These are phyloP conservation scores for Falco novaeseelandiae DNA, from an alignment of 2,797 vertebrate species.

Conservation along the genomic window DNA sequence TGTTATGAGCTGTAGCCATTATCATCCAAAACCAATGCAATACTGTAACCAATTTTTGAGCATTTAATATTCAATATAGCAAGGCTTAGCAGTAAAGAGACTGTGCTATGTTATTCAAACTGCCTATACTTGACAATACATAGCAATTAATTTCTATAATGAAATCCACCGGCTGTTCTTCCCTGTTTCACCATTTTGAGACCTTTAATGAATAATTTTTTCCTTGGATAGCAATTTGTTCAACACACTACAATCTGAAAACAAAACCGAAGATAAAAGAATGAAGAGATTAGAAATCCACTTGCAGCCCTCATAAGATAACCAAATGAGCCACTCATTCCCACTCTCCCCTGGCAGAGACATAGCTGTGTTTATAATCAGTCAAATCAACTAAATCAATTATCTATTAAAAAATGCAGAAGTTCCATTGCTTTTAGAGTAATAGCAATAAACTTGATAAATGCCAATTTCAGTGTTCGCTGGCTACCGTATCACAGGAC, in stretches of 20 bases:
- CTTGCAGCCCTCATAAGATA: neutral
- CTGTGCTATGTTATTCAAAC: neutral
- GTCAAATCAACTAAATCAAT: neutral
- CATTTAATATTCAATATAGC: neutral
- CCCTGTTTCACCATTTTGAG: neutral
- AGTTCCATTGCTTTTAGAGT: neutral
- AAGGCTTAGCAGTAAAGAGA: neutral
- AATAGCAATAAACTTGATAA: neutral
- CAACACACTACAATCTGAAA: neutral
- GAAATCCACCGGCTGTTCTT: neutral
- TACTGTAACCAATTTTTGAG: neutral
- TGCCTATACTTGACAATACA: neutral
- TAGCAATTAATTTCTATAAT: neutral
- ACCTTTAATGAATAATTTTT: neutral
- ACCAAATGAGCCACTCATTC: neutral
- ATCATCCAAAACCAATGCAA: neutral
- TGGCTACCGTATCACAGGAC: neutral
- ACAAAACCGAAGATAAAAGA: neutral
- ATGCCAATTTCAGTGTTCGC: neutral
- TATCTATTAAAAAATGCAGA: neutral
- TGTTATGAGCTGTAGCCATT: neutral
- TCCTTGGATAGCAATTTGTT: neutral
- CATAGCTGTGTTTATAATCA: neutral
- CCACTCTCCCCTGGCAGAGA: neutral
- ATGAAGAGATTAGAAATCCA: neutral